Base-by-base conservation (phyloP, 1,140 invertebrate genomes). In the Orchesella cincta region DNA sequence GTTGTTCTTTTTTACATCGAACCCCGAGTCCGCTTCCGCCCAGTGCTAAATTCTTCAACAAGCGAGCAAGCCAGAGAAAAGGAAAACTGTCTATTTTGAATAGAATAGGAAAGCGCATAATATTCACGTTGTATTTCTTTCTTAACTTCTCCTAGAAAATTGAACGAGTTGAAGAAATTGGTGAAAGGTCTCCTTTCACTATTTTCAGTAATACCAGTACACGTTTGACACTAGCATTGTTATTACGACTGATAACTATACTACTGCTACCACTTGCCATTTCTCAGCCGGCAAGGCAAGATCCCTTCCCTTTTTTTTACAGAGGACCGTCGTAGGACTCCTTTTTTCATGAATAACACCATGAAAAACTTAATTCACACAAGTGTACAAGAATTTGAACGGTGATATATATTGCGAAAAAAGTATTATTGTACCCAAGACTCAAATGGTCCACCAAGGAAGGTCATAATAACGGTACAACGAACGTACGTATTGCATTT, bases 391-490 rank as follows among this genome's bases (percentile, higher is more conserved):
- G 20, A 46, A 12, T 46, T 8, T 46, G 39, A 46, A 20, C 39
- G 39, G 39, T 46, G 3, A 57, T 57, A 14, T 46, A 14, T 18
- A 26, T 57, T 57, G 52, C 52, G 23, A 57, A 57, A 14, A 57
- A 57, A 14, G 52, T 57, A 57, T n/a, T 57, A 57, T 57, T 57
- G 52, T 57, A 57, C 52, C 52, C 52, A 57, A 57, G 52, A 26
- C 52, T 57, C 52, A 57, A 57, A 57, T 57, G 23, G 3, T 23
- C 14, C 52, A 14, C 8, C 8, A 8, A 46, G 39, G 20, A 8
- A 46, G 39, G 20, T 46, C 8, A 46, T 46, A 46, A 46, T 46
- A 46, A 46, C 20, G 39, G 39, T 46, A 12, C 39, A 46, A 46
- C 8, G 20, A 20, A 46, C n/a, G n/a, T n/a, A n/a, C n/a, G n/a